A percentile compares a stretch with the other conserved stretches of the same genome.
phyloP scores from a whole-genome alignment of 2,797 vertebrate species.

The Crenichthys baileyi region DNA sequence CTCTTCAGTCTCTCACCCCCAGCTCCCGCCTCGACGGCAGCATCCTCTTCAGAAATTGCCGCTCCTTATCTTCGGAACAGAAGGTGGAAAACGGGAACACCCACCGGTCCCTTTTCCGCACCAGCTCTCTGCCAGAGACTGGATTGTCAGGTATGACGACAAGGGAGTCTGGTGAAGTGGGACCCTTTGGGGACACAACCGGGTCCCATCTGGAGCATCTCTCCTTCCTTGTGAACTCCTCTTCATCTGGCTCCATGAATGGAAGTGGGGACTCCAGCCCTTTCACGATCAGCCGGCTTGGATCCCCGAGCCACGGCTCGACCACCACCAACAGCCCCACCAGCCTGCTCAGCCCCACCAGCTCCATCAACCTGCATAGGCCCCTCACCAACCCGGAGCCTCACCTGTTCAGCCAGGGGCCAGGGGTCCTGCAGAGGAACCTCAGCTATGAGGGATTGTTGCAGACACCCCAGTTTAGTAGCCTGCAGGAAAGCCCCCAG shows the following conservation, averaged over 20 bases:
- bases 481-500: background rate
- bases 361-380: conserved; percentile 54
- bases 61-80: conserved; percentile 45
- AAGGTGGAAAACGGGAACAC: conserved; percentile 50
- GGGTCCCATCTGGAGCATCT: conserved; percentile 60
- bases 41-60: conserved; percentile 83
- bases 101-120: conserved; percentile 23
- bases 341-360: conserved; percentile 48
- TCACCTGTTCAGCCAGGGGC: conserved; percentile 7
- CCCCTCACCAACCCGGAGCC: conserved; percentile 38
- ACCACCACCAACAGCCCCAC: conserved; percentile 41
- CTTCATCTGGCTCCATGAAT: conserved; percentile 53
- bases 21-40: conserved; percentile 89
- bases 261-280: conserved; percentile 40
- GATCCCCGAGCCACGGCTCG: conserved; percentile 9
- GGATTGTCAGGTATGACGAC: background rate
- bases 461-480: conserved; percentile 10
- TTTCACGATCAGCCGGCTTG: conserved; percentile 48
- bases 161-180: conserved; percentile 9
- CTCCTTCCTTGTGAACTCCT: conserved; percentile 52
- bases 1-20: background rate
- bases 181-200: background rate
- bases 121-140: conserved; percentile 69
- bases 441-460: conserved; percentile 54
- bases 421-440: conserved; percentile 67